Conservation (phyloP, 2,888 invertebrate species). For the Nemapogon koenigi region DNA sequence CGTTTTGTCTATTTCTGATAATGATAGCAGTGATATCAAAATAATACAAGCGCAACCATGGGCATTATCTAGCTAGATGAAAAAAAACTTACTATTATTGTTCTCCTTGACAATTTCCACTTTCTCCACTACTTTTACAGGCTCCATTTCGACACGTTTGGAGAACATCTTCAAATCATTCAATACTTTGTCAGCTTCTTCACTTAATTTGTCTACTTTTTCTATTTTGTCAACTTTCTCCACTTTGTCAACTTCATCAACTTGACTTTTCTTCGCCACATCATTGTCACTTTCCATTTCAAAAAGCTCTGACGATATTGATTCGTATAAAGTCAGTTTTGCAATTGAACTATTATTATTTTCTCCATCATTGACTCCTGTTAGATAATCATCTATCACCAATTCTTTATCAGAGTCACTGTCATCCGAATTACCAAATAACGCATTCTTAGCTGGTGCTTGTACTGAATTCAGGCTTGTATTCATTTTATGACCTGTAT, state of each 20-base stretch:
- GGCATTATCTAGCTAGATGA: no score
- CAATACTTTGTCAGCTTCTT: constrained; percentile 30
- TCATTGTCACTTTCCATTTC: constrained; percentile 17
- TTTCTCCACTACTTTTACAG: constrained; percentile 11
- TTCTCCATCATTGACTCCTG: constrained; percentile 19
- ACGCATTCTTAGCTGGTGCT: constrained; percentile 15
- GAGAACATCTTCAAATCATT: constrained; percentile 28
- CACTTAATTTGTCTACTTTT: constrained; percentile 38
- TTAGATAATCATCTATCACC: constrained; percentile 33
- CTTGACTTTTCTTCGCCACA: neutral
- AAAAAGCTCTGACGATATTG: neutral
- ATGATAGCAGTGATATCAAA: no score
- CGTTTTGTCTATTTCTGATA: no score
- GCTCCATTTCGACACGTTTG: constrained; percentile 10
- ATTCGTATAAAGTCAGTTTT: neutral
- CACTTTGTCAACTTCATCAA: neutral
- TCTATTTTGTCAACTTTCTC: constrained; percentile 24
- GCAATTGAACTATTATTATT: constrained; percentile 17
- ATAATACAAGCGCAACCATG: no score
- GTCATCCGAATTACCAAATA: constrained; percentile 21
- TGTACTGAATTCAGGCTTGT: neutral
- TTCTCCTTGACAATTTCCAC: constrained; percentile 18
- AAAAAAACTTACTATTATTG: no score
- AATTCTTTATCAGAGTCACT: constrained; percentile 37
- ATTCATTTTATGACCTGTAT: constrained; percentile 12